Base-by-base conservation (phyloP, 2,888 invertebrate species). In the Pollenia labialis region DNA sequence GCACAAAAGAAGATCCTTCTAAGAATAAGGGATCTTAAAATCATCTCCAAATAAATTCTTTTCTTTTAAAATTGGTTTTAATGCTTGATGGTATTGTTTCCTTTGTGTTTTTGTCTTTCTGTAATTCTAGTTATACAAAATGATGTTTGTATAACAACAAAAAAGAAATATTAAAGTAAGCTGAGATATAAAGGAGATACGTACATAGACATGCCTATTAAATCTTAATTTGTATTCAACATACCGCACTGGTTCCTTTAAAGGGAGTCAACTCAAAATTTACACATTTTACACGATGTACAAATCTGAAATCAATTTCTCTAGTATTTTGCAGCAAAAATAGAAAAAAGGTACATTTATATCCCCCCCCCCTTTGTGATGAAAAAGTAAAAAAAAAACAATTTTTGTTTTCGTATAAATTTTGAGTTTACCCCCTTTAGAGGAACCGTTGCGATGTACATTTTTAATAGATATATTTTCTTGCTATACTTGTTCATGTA, bases 21-120 rank as follows among this genome's bases (percentile, higher is more conserved):
- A 46, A 58, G 62, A 62, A 44, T 40, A 16, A 64, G 16, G 18
- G n/a, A 58, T 2, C 54, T 40, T 42, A 12, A 54, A 11, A 60
- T 23, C 7, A 44, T 50, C 32, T 14, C 14, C 42, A 23, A n/a
- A 62, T 62, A 62, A 69, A 23, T 81, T 32, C 32, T 32, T 66
- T 68, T 44, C 50, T 75, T 58, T 52, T 44, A 32, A 68, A 68
- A 75, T 81, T 81, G 52, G 42, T 60, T 52, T 69, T 58, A 69
- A 60, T 60, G 18, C 52, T 79, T 79, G 58, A 69, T 46, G 48
- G 46, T 80, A 16, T 40, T 46, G 14, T 60, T 58, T 12, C 14
- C 11, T 32, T 62, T 62, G 40, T 42, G 14, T 9, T 6, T 42
- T 11, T 46, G 3, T n/a, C 4, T n/a, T 52, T 54, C 14, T 58